phyloP scores from a whole-genome alignment of 1,140 invertebrate species.

The Planococcus citri region DNA sequence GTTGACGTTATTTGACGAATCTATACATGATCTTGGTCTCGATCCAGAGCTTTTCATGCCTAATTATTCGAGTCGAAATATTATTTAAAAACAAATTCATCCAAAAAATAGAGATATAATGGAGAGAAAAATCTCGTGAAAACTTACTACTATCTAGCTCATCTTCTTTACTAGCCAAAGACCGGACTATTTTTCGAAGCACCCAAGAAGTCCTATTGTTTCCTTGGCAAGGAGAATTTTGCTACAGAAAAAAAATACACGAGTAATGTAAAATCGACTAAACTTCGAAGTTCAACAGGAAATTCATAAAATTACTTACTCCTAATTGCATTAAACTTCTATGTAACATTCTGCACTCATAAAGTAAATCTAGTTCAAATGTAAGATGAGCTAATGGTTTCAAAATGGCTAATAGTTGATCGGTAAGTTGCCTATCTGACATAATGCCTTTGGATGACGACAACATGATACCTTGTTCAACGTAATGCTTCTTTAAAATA shows the following conservation, averaged over 20 bases:
- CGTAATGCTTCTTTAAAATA: constrained; percentile 68
- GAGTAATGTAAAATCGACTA: background rate
- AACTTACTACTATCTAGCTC: background rate
- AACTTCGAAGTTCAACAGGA: background rate
- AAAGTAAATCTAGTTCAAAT: constrained; percentile 66
- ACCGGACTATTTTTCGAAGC: constrained; percentile 41
- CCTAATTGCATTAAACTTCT: constrained; percentile 42
- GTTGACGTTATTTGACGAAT: constrained; percentile 37
- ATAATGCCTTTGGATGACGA: constrained; percentile 50
- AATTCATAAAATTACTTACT: background rate
- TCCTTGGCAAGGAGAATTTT: constrained; percentile 25
- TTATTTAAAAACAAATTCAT: background rate
- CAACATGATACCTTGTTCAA: constrained; percentile 52
- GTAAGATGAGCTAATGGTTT: constrained; percentile 61
- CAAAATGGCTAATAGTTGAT: constrained; percentile 56
- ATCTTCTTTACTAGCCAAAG: constrained; percentile 30
- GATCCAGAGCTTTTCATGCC: constrained; percentile 11
- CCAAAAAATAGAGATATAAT: too few species aligned
- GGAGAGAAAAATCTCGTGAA: too few species aligned
- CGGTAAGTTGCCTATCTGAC: constrained; percentile 48
- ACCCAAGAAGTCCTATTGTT: constrained; percentile 34
- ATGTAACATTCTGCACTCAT: constrained; percentile 62
- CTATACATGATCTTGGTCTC: constrained; percentile 53
- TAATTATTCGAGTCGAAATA: background rate
- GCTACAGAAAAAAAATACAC: background rate